Percentiles rank a stretch among this genome's conserved stretches.
Evolutionary conservation across 2,888 invertebrate species (phyloP).

Genomic region (Chrysolina americana): DNA sequence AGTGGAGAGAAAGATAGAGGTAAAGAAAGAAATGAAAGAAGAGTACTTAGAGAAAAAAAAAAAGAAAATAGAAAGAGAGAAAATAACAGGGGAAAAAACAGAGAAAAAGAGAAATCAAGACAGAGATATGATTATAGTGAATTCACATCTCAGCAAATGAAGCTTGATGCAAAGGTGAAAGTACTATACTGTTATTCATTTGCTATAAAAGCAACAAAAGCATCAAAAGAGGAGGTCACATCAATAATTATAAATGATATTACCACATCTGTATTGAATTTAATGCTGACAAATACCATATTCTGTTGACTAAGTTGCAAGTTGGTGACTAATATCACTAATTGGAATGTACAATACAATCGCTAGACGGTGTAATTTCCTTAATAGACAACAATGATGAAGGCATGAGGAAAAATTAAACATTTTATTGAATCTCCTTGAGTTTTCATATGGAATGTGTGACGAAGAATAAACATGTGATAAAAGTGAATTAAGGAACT

Average conservation of each 20-base stretch:
- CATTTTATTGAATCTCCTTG: background rate
- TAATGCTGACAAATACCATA: slow-evolving; percentile 13
- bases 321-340: slow-evolving; percentile 7
- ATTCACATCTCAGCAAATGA: too few species aligned
- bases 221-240: slow-evolving; percentile 21
- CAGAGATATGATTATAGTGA: too few species aligned
- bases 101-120: too few species aligned
- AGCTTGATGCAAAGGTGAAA: background rate
- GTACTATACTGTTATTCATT: background rate
- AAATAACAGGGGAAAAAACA: too few species aligned
- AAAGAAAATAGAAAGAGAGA: too few species aligned
- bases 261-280: slow-evolving; percentile 26
- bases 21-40: too few species aligned
- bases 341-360: slow-evolving; percentile 18
- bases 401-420: background rate
- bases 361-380: slow-evolving; percentile 18
- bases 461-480: background rate
- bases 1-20: too few species aligned
- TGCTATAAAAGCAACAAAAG: background rate
- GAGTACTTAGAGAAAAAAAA: too few species aligned
- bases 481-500: background rate
- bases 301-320: background rate
- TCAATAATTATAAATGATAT: slow-evolving; percentile 25
- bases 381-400: slow-evolving; percentile 16
- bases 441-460: background rate